phyloP scores from a whole-genome alignment of 2,888 invertebrate genomes.

The Hemaris fuciformis region DNA sequence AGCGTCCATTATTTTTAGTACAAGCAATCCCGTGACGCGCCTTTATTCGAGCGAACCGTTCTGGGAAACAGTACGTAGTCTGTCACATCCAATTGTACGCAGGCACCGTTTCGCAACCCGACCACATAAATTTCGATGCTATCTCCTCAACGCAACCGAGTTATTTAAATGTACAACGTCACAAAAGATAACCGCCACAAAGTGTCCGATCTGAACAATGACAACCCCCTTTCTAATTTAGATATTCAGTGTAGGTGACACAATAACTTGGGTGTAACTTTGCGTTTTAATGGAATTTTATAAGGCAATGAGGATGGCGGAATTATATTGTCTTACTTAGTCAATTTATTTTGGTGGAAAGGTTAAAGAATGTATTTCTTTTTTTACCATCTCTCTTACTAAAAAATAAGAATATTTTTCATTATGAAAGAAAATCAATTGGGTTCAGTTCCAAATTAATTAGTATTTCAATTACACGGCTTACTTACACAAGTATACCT shows the following conservation, averaged over 20 bases:
- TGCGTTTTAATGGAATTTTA: slow-evolving; percentile 5
- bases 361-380: too few species aligned
- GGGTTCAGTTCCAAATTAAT: too few species aligned
- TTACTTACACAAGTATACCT: too few species aligned
- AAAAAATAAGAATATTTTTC: too few species aligned
- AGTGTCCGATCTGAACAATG: slow-evolving; percentile 38
- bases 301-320: not conserved
- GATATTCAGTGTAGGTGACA: slow-evolving; percentile 21
- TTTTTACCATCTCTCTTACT: too few species aligned
- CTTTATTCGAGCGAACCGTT: slow-evolving; percentile 43
- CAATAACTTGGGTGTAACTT: slow-evolving; percentile 1
- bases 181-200: slow-evolving; percentile 40
- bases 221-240: slow-evolving; percentile 42
- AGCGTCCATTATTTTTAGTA: slow-evolving; percentile 25
- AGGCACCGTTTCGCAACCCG: slow-evolving; percentile 48
- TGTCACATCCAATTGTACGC: slow-evolving; percentile 61
- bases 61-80: slow-evolving; percentile 49
- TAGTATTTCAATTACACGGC: too few species aligned
- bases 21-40: slow-evolving; percentile 23
- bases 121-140: slow-evolving; percentile 62
- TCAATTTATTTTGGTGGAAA: not conserved
- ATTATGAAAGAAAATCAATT: too few species aligned
- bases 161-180: slow-evolving; percentile 53
- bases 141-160: slow-evolving; percentile 50
- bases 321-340: not conserved